A percentile compares a stretch with the other conserved stretches of the same genome.
Conservation (phyloP, 35 echinoderm and acorn worm species). For the Ophioderma brevispina region DNA sequence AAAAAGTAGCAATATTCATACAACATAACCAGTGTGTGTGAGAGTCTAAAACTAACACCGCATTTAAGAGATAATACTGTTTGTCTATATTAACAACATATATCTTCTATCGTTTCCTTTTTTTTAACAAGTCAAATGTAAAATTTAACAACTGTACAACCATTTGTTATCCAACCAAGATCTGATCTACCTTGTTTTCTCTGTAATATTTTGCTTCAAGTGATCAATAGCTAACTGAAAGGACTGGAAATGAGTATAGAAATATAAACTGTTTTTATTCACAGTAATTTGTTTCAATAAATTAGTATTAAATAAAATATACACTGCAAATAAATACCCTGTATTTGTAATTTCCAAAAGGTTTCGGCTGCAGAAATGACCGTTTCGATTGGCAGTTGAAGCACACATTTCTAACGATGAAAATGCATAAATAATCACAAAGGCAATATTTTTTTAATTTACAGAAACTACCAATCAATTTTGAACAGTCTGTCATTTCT, state of each 20-base stretch:
- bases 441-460: neutral
- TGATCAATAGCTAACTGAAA: neutral
- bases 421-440: neutral
- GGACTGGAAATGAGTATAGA: neutral
- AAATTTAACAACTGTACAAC: slow-evolving; percentile 1
- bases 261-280: neutral
- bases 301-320: slow-evolving; percentile 3
- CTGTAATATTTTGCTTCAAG: neutral
- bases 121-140: no score
- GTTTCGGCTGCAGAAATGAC: neutral
- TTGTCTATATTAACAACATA: slow-evolving; percentile 11
- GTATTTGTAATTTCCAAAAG: neutral
- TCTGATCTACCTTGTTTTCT: neutral
- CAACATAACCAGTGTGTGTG: neutral
- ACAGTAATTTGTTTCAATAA: neutral
- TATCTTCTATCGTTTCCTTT: no score
- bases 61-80: neutral
- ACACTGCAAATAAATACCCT: slow-evolving; percentile 2
- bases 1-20: neutral
- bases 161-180: neutral
- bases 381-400: neutral
- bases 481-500: no score
- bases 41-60: slow-evolving; percentile 8
- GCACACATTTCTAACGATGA: neutral
- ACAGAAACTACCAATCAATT: neutral